Evolutionary conservation across 2,113 vertebrate species (phyloP).

Genomic region (Carlito syrichta): DNA sequence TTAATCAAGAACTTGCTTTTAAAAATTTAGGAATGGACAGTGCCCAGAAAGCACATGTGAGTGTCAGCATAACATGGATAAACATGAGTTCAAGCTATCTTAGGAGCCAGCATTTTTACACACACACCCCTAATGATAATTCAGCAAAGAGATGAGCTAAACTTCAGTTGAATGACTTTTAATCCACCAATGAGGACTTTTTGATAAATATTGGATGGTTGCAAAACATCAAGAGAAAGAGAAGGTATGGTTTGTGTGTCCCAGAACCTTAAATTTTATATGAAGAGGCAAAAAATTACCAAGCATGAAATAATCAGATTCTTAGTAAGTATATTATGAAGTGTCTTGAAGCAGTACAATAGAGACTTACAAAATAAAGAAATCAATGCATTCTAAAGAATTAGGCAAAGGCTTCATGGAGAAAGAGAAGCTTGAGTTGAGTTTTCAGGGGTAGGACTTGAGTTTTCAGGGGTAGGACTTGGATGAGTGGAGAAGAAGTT

Average conservation of each 20-base stretch:
- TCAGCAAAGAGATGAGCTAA: background rate
- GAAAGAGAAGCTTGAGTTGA: background rate
- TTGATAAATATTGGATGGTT: background rate
- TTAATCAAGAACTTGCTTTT: background rate
- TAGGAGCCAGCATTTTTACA: background rate
- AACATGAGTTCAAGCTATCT: background rate
- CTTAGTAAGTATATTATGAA: background rate
- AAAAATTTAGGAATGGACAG: background rate
- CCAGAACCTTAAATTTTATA: constrained; percentile 3
- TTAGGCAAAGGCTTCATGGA: background rate
- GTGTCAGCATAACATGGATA: background rate
- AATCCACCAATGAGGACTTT: background rate
- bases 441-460: background rate
- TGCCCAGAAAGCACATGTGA: background rate
- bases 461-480: background rate
- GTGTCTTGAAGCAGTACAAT: background rate
- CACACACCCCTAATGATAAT: background rate
- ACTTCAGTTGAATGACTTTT: background rate
- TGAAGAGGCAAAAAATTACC: background rate
- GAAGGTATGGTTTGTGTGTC: background rate
- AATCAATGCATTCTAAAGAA: background rate
- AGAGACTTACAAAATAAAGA: background rate
- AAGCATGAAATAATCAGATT: background rate
- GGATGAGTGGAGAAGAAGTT: background rate
- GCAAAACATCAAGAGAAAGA: background rate